phyloP scores from a whole-genome alignment of 2,797 vertebrate species.

The Tapirus indicus region DNA sequence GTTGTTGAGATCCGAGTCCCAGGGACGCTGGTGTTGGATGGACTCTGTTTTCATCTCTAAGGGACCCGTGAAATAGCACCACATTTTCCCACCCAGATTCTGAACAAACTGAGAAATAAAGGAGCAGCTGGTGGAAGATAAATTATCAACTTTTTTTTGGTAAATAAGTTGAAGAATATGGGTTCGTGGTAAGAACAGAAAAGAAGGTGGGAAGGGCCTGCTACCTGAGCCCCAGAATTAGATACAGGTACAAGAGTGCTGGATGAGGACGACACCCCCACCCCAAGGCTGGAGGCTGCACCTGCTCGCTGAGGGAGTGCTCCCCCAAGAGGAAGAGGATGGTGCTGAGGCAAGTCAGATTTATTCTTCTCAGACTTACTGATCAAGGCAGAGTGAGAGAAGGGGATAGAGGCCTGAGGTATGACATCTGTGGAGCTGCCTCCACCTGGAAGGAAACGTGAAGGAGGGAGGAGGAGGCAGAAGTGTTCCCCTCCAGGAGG shows the following conservation, averaged over 20 bases:
- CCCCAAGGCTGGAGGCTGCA: background rate
- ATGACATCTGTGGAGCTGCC: rapidly evolving
- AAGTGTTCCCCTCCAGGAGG: background rate
- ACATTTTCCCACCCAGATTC: background rate
- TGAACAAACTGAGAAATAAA: background rate
- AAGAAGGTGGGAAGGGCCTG: background rate
- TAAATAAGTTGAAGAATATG: background rate
- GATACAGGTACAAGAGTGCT: background rate
- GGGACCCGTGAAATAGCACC: background rate
- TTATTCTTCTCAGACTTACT: background rate
- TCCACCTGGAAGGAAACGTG: rapidly evolving
- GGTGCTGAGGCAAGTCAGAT: background rate
- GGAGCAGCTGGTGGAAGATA: background rate
- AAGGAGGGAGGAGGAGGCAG: rapidly evolving
- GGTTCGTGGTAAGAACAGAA: background rate
- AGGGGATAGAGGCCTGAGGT: background rate
- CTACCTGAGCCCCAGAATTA: background rate
- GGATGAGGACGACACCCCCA: background rate
- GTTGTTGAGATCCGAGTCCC: background rate
- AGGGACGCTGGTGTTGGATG: no score
- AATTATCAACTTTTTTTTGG: background rate
- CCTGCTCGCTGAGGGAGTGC: background rate
- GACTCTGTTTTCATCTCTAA: background rate
- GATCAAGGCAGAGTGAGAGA: background rate
- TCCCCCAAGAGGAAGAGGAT: background rate